Evolutionary conservation across 64 coral and sea anemone genomes (phyloP).

Genomic region (Montipora sp.): DNA sequence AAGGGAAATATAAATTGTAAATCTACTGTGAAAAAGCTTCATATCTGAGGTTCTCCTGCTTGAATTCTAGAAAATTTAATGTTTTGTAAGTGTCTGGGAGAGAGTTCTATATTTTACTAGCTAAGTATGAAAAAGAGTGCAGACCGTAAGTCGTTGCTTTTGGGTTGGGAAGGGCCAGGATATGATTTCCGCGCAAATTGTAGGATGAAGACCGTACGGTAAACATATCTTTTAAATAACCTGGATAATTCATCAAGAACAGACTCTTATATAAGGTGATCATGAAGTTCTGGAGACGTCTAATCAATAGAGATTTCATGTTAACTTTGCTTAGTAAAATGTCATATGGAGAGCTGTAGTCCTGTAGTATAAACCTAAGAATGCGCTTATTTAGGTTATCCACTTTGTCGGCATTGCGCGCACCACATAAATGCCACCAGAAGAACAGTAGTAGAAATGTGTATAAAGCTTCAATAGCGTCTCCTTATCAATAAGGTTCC

Average conservation of each 20-base stretch:
- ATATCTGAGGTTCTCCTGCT: slow-evolving; percentile 38
- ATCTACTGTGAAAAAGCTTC: slow-evolving; percentile 33
- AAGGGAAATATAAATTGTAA: slow-evolving; percentile 5
- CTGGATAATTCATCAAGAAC: neutral
- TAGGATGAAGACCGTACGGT: slow-evolving; percentile 28
- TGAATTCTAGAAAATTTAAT: slow-evolving; percentile 53
- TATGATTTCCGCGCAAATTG: slow-evolving; percentile 36
- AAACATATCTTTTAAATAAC: neutral
- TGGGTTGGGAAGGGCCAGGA: slow-evolving; percentile 23
- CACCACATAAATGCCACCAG: slow-evolving; percentile 42
- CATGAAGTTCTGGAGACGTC: neutral
- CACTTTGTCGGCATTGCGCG: slow-evolving; percentile 37
- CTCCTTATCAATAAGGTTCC: slow-evolving; percentile 13
- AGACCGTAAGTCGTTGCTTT: slow-evolving; percentile 61
- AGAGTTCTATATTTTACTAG: slow-evolving; percentile 62
- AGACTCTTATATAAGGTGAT: neutral
- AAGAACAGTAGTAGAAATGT: slow-evolving; percentile 58
- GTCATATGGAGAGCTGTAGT: slow-evolving; percentile 23
- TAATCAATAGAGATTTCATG: neutral
- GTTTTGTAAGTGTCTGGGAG: slow-evolving; percentile 57
- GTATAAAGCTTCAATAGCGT: slow-evolving; percentile 29
- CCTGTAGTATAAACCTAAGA: slow-evolving; percentile 40
- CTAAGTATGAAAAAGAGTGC: slow-evolving; percentile 51
- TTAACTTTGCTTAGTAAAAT: slow-evolving; percentile 16
- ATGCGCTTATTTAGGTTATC: slow-evolving; percentile 34